These are phyloP conservation scores for Plagodis pulveraria DNA, from an alignment of 2,888 invertebrate genomes.

Conservation along the genomic window DNA sequence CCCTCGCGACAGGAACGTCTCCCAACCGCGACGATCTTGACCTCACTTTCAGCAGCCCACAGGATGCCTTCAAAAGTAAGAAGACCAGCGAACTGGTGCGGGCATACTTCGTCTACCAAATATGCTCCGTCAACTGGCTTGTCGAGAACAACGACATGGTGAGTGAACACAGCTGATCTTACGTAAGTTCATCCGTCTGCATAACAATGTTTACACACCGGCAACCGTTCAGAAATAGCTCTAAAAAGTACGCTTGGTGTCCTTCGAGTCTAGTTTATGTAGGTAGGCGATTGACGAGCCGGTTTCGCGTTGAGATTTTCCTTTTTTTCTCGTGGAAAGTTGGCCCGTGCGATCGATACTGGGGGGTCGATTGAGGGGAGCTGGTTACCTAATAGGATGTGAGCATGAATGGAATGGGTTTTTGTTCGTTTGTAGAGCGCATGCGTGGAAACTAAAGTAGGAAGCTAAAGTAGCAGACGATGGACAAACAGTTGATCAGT, in stretches of 20 bases:
- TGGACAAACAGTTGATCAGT: constrained; percentile 5
- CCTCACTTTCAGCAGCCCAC: constrained; percentile 93
- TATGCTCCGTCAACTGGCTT: constrained; percentile 94
- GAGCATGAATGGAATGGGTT: constrained; percentile 58
- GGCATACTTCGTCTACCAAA: constrained; percentile 95
- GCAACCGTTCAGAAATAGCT: constrained; percentile 56
- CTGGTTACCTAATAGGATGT: constrained; percentile 50
- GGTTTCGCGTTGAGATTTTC: constrained; percentile 36
- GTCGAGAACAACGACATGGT: constrained; percentile 98
- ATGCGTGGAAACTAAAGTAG: constrained; percentile 47
- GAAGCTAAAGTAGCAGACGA: constrained; percentile 4
- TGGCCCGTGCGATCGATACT: constrained; percentile 35
- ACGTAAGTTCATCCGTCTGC: constrained; percentile 58
- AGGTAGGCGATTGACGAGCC: constrained; percentile 38
- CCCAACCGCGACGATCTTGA: constrained; percentile 89
- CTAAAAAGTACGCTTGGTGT: constrained; percentile 53
- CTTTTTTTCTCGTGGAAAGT: constrained; percentile 28
- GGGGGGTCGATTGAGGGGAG: constrained; percentile 42
- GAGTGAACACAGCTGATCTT: constrained; percentile 75
- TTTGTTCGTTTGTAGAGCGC: constrained; percentile 49
- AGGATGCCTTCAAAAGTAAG: constrained; percentile 98
- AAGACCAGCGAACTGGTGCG: constrained; percentile 95
- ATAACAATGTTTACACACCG: constrained; percentile 54
- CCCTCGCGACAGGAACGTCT: constrained; percentile 56
- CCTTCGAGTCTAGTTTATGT: constrained; percentile 32